Percentiles rank a stretch among this genome's conserved stretches.
phyloP scores from a whole-genome alignment of 2,888 invertebrate genomes.

The Micoletzkya japonica region DNA sequence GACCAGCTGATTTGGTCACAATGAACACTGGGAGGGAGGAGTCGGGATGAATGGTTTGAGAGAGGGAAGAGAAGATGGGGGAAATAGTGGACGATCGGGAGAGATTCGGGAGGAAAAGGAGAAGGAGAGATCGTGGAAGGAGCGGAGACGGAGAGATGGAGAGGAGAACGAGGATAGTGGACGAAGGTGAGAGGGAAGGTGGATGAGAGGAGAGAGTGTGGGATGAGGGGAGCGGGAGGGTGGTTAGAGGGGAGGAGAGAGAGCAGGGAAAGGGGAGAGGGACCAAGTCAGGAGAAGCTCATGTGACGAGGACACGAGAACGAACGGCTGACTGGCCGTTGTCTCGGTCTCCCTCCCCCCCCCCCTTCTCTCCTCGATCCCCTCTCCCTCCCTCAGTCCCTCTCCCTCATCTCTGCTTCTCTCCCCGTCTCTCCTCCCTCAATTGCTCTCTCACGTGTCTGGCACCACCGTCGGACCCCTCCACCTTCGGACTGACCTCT shows the following conservation, averaged over 20 bases:
- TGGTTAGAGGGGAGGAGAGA: not conserved
- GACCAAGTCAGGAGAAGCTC: not conserved
- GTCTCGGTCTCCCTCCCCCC: not conserved
- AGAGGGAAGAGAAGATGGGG: too few relatives aligned
- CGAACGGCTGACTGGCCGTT: not conserved
- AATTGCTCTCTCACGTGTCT: not conserved
- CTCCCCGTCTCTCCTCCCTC: not conserved
- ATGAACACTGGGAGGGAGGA: constrained; percentile 7
- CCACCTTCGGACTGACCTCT: not conserved
- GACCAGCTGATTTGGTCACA: constrained; percentile 25
- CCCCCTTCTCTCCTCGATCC: not conserved
- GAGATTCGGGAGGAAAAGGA: too few relatives aligned
- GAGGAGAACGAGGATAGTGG: not conserved
- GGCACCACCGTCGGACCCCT: not conserved
- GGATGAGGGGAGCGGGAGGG: not conserved
- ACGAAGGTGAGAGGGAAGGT: not conserved
- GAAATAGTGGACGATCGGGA: too few relatives aligned
- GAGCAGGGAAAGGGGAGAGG: constrained; percentile 1
- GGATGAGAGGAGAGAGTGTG: not conserved
- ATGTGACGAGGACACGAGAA: not conserved
- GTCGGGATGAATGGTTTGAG: too few relatives aligned
- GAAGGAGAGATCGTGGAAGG: too few relatives aligned
- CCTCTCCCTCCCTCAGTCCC: not conserved
- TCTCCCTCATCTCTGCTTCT: not conserved
- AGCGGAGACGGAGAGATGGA: not conserved